Evolutionary conservation across 37 sponge, comb jelly and placozoan species (phyloP), one percentile per base, ranked within the genome.

Genomic region (Geodia barretti): DNA sequence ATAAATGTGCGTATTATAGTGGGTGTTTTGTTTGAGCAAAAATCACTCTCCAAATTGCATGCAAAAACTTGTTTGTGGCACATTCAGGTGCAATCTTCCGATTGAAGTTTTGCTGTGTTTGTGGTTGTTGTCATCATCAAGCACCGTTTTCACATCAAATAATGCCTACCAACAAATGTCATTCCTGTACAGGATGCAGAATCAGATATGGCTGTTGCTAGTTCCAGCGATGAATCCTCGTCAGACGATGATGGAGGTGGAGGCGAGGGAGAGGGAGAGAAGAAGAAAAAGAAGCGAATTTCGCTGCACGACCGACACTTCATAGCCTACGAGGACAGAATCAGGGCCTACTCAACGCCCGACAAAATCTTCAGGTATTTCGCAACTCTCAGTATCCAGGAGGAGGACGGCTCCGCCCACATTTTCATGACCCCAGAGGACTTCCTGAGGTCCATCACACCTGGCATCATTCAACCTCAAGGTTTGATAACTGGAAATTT

Each of bases 351-450:
- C 84, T 87, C 89, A 74, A 96, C 97, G 23, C 99, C 99, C 0
- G 99, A 98, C 84, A 98, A 98, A 64, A 92, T 98, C n/a, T 98
- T 98, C 68, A 83, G 99, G 5, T 90, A 89, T 72, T 98, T 91
- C 90, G 96, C 96, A 40, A 98, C 96, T 0, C 64, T 95, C 38
- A 83, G 79, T 11, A 72, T 91, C 33, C 28, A 72, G 4, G 62
- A 76, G 9, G 83, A 47, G 63, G 64, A 38, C 40, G 93, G 92
- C 25, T 59, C 63, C 24, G 64, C 41, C 9, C 87, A 87, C n/a
- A 91, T 98, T 32, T 93, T 80, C 75, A 98, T 98, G 99, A 98
- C 94, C 23, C 99, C 99, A 34, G 83, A 92, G 21, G 99, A 98
- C 60, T 98, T 98, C 78, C 80, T 98, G 37, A 86, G 99, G 17